Conservation (phyloP, 2,888 invertebrate genomes). For the Synanthedon andrenaeformis region DNA sequence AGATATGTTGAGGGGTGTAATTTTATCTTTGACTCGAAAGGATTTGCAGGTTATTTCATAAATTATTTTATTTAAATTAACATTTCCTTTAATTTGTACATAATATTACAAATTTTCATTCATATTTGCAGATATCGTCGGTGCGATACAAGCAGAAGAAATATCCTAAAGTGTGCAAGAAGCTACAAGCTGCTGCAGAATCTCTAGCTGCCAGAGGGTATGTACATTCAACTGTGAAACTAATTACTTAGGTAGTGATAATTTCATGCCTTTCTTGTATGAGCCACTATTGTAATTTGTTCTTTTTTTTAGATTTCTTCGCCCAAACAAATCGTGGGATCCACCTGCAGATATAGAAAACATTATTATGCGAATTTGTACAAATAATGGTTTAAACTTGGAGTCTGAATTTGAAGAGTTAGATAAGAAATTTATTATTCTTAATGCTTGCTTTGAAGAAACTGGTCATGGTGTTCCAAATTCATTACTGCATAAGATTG, state of each 20-base stretch:
- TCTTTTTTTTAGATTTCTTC: slow-evolving; percentile 73
- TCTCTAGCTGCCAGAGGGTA: slow-evolving; percentile 80
- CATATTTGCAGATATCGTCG: slow-evolving; percentile 25
- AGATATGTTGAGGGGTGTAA: slow-evolving; percentile 23
- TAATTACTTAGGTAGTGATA: too few relatives aligned
- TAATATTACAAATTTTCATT: background rate
- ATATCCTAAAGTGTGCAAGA: slow-evolving; percentile 53
- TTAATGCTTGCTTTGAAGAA: slow-evolving; percentile 77
- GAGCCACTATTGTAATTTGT: too few relatives aligned
- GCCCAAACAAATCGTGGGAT: slow-evolving; percentile 79
- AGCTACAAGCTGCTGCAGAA: slow-evolving; percentile 67
- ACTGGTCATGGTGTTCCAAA: slow-evolving; percentile 86
- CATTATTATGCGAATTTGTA: slow-evolving; percentile 73
- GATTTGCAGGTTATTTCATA: slow-evolving; percentile 43
- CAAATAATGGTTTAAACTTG: slow-evolving; percentile 57
- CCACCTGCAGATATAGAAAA: slow-evolving; percentile 76
- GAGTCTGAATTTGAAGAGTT: slow-evolving; percentile 56
- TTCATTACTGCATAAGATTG: slow-evolving; percentile 80
- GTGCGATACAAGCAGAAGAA: slow-evolving; percentile 42
- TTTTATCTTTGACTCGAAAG: slow-evolving; percentile 22
- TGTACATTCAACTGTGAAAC: too few relatives aligned
- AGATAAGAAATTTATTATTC: slow-evolving; percentile 74
- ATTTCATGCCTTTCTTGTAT: too few relatives aligned
- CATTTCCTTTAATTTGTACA: background rate
- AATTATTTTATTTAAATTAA: slow-evolving; percentile 1